Evolutionary conservation across 2,888 invertebrate genomes (phyloP), one percentile per base, ranked within the genome.

Genomic region (Drosophila algonquin): DNA sequence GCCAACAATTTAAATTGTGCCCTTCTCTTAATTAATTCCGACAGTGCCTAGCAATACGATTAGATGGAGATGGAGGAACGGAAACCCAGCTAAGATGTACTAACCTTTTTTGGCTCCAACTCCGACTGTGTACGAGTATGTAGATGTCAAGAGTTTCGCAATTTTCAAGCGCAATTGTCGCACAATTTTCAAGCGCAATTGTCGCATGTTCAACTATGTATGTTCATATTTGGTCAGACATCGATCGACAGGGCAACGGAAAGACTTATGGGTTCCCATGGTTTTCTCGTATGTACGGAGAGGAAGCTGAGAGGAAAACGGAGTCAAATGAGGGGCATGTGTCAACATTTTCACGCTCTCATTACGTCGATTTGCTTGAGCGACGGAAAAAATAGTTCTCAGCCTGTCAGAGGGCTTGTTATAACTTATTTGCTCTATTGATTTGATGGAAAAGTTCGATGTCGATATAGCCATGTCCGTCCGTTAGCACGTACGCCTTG

Each of bases 291-390:
- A 12, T 44, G 7, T n/a, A 21, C 35, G 14, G 16, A 21, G 30
- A 51, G 27, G 30, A 54, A 54, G 63, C 47, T 14, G 16, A 32
- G 35, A 10, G 27, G 27, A 30, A 10, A 51, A 55, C 27, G 45
- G 32, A 64, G 54, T 52, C 56, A 48, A 55, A 56, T 46, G 48
- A 76, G 75, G 75, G 73, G 87, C 81, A 84, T 81, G 87, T 84
- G 87, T 84, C 83, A 87, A 73, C 75, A 81, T 80, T 78, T 87
- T 71, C 87, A 80, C 80, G 87, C 84, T 87, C 87, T 72, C 83
- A 80, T 83, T 87, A 67, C 73, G 64, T 18, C 62, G 73, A 81
- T 75, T 79, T 74, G 80, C 81, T 80, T 84, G 78, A 69, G 48
- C 52, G 65, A 51, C 54, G 45, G 44, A n/a, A 40, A n/a, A 50